Evolutionary conservation across 2,797 vertebrate species (phyloP), one percentile per base, ranked within the genome.

Genomic region (Euphonia xanthogaster): DNA sequence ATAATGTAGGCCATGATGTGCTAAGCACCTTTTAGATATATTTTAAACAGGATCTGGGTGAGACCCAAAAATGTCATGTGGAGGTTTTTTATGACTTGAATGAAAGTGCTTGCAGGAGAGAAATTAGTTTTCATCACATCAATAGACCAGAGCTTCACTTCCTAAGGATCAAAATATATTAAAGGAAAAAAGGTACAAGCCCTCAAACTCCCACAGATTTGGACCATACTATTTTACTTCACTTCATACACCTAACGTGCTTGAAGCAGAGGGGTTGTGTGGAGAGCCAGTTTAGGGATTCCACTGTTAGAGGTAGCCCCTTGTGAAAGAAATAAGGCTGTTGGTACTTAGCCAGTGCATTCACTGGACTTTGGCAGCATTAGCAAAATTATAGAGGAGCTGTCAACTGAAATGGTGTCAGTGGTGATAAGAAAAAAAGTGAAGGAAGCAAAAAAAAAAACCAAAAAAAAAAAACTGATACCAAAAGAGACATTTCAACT

Each of bases 281-380:
- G 81, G 83, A 96, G 84, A 75, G 70, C 44, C 63, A 93, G 3
- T 89, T 89, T 82, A 86, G 31, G n/a, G 50, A 84, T 61, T 90
- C 80, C 86, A 35, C 58, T 67, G 57, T 63, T 93, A 84, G 87
- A 93, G 57, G 18, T 31, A 85, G 77, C 31, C 93, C 42, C 81
- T 88, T 82, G n/a, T 70, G 21, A 62, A 96, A 94, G 85, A 95
- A 88, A 86, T 75, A 73, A 0, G 6, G 9, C 24, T 57, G 7
- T 25, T 93, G 79, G 65, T 79, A 47, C 28, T 68, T n/a, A 75
- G 74, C 77, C 93, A 94, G 35, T 28, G 37, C 27, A 63, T 67
- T 90, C 51, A 15, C 37, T 66, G 66, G 81, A 57, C 81, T 70
- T 94, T 40, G 62, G 67, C 73, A 86, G 47, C 15, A 31, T 73